These are phyloP conservation scores for Oligia latruncula DNA, from an alignment of 2,888 invertebrate genomes.

Conservation along the genomic window DNA sequence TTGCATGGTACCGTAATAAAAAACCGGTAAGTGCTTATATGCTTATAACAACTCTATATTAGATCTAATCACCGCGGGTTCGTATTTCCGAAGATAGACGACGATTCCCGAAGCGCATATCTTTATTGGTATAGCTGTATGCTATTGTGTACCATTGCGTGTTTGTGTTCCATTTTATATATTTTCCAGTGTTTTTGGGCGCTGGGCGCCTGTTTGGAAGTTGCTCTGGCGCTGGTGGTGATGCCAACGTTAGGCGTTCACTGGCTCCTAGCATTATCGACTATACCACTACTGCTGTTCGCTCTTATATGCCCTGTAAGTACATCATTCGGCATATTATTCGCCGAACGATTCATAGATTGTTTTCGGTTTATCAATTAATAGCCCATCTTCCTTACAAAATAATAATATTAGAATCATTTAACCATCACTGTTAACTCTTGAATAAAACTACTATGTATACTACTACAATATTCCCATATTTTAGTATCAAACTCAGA, in stretches of 20 bases:
- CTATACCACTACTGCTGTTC: constrained; percentile 96
- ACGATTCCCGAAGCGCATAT: background rate
- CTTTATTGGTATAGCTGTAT: background rate
- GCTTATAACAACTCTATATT: background rate
- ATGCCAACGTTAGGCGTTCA: constrained; percentile 98
- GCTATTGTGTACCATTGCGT: background rate
- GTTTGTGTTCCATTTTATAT: background rate
- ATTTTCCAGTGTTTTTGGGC: constrained; percentile 97
- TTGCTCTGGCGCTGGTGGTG: constrained; percentile 96
- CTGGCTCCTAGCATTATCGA: constrained; percentile 97
- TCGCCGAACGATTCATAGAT: background rate
- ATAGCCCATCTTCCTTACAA: background rate
- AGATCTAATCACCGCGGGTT: background rate
- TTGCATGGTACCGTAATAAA: too few relatives aligned
- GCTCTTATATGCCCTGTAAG: constrained; percentile 94
- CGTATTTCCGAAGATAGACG: background rate
- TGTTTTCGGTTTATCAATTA: background rate
- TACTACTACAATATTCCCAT: background rate
- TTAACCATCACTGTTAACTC: too few relatives aligned
- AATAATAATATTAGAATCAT: background rate
- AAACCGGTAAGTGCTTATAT: too few relatives aligned
- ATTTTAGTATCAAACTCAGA: background rate
- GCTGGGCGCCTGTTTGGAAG: constrained; percentile 97
- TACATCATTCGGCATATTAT: constrained; percentile 52
- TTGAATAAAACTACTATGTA: background rate